phyloP scores from a whole-genome alignment of 2,888 invertebrate genomes.

The Athalia rosae region DNA sequence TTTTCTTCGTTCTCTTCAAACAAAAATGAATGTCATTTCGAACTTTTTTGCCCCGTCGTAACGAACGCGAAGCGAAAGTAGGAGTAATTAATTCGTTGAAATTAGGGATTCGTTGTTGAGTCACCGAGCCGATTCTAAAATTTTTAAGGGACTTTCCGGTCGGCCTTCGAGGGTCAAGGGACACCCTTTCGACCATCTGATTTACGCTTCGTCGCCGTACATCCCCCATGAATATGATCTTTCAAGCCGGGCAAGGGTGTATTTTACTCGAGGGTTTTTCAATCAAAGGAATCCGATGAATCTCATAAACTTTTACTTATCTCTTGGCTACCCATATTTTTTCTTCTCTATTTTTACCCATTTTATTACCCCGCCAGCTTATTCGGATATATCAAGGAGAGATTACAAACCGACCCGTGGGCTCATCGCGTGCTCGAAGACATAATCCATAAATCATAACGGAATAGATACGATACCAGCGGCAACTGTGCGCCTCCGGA shows the following conservation, averaged over 20 bases:
- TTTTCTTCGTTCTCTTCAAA: neutral
- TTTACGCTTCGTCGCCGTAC: too few species aligned
- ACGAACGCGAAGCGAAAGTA: neutral
- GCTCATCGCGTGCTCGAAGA: slow-evolving; percentile 61
- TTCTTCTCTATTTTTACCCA: slow-evolving; percentile 29
- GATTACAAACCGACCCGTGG: slow-evolving; percentile 29
- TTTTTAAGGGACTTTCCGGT: neutral
- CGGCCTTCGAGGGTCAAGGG: slow-evolving; percentile 10
- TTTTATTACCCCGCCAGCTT: slow-evolving; percentile 13
- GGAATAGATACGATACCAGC: neutral
- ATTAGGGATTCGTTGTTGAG: neutral
- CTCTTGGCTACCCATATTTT: slow-evolving; percentile 35
- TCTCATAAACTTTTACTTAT: slow-evolving; percentile 35
- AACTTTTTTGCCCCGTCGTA: neutral
- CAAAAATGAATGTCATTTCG: neutral
- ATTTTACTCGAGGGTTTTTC: neutral
- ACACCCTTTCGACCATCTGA: neutral
- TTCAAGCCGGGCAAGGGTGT: neutral
- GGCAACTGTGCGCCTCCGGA: neutral
- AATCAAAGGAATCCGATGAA: slow-evolving; percentile 43
- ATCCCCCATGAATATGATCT: neutral
- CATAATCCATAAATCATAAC: slow-evolving; percentile 67
- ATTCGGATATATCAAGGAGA: slow-evolving; percentile 30
- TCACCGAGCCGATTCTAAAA: neutral
- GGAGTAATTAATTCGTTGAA: neutral